These are phyloP conservation scores for Leptosomus discolor DNA, from an alignment of 2,113 vertebrate genomes.

Conservation along the genomic window DNA sequence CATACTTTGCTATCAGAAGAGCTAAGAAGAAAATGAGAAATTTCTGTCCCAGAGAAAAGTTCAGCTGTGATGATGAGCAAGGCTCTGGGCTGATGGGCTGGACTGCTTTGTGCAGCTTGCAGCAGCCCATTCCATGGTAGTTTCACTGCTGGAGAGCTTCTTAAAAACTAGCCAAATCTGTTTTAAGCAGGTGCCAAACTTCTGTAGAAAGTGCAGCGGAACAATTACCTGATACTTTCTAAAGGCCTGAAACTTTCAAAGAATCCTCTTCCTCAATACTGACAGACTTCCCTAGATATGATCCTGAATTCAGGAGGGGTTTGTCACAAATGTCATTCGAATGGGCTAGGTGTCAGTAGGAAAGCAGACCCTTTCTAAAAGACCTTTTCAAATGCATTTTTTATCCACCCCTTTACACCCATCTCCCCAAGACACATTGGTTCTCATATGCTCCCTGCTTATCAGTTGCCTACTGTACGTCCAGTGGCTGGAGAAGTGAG, in stretches of 20 bases:
- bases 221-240: neutral
- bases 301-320: neutral
- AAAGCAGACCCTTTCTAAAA: neutral
- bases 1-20: neutral
- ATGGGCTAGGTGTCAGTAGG: neutral
- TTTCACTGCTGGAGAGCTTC: neutral
- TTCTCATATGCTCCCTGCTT: neutral
- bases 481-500: neutral
- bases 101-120: neutral
- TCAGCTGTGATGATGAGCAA: accelerated
- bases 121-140: neutral
- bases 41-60: neutral
- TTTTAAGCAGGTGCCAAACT: neutral
- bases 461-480: neutral
- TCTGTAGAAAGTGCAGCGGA: neutral
- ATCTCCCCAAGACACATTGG: neutral
- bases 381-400: neutral
- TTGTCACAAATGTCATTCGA: neutral
- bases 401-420: neutral
- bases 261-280: neutral
- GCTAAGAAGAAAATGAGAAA: neutral
- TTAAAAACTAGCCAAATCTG: neutral
- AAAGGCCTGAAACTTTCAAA: neutral
- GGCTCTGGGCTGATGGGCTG: neutral
- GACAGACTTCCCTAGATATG: neutral